A percentile compares a stretch with the other conserved stretches of the same genome.
Conservation (phyloP, 1,140 invertebrate genomes). For the Pseudoatta argentina region DNA sequence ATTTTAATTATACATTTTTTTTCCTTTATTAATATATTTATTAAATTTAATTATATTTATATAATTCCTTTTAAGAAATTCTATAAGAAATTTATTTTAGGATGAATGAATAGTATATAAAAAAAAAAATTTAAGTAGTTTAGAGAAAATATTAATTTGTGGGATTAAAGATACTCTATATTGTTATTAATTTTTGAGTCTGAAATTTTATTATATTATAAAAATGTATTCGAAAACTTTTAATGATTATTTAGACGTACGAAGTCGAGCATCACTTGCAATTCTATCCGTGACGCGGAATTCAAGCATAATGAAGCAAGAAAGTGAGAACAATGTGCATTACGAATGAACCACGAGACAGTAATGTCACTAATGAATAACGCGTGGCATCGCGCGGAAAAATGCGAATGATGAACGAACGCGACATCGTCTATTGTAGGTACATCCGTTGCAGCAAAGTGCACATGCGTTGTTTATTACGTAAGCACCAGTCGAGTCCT, state of each 20-base stretch:
- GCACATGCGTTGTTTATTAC: slow-evolving; percentile 63
- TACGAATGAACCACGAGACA: slow-evolving; percentile 17
- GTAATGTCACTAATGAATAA: slow-evolving; percentile 48
- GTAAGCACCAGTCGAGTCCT: slow-evolving; percentile 70
- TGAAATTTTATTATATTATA: neutral
- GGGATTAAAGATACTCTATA: too few species aligned
- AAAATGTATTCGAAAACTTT: neutral
- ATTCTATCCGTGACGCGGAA: neutral
- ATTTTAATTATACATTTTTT: too few species aligned
- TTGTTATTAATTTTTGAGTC: too few species aligned
- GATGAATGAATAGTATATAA: too few species aligned
- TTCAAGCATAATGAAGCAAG: slow-evolving; percentile 29
- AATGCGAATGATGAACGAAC: slow-evolving; percentile 19
- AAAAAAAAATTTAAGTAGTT: too few species aligned
- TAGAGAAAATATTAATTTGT: too few species aligned
- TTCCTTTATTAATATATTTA: too few species aligned
- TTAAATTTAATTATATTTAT: too few species aligned
- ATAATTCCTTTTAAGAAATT: too few species aligned
- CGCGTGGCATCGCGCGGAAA: slow-evolving; percentile 27
- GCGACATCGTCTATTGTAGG: slow-evolving; percentile 19
- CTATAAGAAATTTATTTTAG: too few species aligned
- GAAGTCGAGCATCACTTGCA: neutral
- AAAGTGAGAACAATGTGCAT: slow-evolving; percentile 46
- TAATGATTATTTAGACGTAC: neutral
- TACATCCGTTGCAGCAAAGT: slow-evolving; percentile 53